Conservation (phyloP, 2,113 vertebrate genomes). For the Cygnus buccinator region DNA sequence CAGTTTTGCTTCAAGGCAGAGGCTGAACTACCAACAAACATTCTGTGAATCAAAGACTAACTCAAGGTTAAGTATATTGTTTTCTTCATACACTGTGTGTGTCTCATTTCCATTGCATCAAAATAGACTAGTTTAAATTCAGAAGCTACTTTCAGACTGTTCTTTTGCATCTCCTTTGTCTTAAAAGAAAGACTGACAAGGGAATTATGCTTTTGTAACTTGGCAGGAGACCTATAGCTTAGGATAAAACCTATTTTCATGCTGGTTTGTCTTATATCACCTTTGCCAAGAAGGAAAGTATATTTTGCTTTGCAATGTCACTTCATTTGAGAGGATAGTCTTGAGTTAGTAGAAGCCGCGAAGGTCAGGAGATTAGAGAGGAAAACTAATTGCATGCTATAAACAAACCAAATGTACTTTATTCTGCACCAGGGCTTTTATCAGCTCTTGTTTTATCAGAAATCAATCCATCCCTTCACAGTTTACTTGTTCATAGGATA, state of each 20-base stretch:
- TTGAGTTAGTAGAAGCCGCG: slow-evolving; percentile 52
- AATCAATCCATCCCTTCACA: slow-evolving; percentile 56
- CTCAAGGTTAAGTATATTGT: slow-evolving; percentile 26
- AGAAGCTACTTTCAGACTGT: neutral
- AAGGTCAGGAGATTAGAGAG: slow-evolving; percentile 69
- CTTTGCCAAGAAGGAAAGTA: slow-evolving; percentile 30
- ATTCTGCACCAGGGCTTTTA: slow-evolving; percentile 53
- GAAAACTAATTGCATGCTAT: slow-evolving; percentile 56
- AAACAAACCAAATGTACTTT: slow-evolving; percentile 61
- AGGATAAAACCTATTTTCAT: neutral
- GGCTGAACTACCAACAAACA: neutral
- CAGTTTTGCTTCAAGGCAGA: neutral
- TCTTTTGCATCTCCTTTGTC: neutral
- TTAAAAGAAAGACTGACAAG: slow-evolving; percentile 15
- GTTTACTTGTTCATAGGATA: slow-evolving; percentile 57
- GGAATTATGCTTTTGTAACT: slow-evolving; percentile 45
- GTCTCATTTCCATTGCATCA: slow-evolving; percentile 15
- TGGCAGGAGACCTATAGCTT: neutral
- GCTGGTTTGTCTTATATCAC: slow-evolving; percentile 14
- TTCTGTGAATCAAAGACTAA: neutral
- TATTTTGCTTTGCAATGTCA: slow-evolving; percentile 50
- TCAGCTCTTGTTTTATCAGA: slow-evolving; percentile 60
- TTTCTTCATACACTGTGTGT: neutral
- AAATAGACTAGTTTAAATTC: neutral
- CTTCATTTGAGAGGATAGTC: slow-evolving; percentile 37